Base-by-base conservation (phyloP, 2,113 vertebrate species). In the Tetrao urogallus region DNA sequence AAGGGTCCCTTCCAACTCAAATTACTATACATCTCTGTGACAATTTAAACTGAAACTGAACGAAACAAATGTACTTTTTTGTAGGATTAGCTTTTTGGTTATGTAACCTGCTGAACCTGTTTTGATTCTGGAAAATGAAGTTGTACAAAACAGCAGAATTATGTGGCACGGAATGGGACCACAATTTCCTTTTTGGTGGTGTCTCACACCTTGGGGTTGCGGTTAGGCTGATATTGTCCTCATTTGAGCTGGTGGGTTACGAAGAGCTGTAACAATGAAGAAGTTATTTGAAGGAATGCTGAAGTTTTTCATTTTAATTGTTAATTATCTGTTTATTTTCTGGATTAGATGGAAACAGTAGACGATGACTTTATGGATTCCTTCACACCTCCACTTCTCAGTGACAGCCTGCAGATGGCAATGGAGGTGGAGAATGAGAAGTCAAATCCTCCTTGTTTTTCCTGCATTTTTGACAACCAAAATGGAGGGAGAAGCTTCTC, bases 381-480 rank as follows among this genome's bases (percentile, higher is more conserved):
- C 5, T 96, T 97, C 6, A 97, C 97, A 8, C 97, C 98, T 5
- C 97, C 84, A 0, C 97, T 98, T 43, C 86, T 98, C 78, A 97
- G 97, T 20, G 98, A 98, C 42, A 97, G 98, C 84, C 95, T 97
- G 88, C 98, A 98, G 69, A 94, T 98, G 66, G 90, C 91, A 7
- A 94, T 97, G 88, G 96, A 98, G 32, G 95, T 97, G 91, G 97
- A 98, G 21, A 94, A 96, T 9, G 96, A 96, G 15, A 95, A 93
- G 89, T 93, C 97, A 58, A 97, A 52, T 13, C 98, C 95, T 0
- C 97, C 98, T 20, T 97, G 96, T 88, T 99, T 99, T 96, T 98
- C 98, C 52, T 99, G 99, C 94, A 97, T 94, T 78, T 97, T 96
- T 60, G 96, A 97, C 67, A 95, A 81, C 74, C 97, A 96, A 60